These are phyloP conservation scores for Propithecus coquereli DNA, from an alignment of 2,113 vertebrate genomes.

Conservation along the genomic window DNA sequence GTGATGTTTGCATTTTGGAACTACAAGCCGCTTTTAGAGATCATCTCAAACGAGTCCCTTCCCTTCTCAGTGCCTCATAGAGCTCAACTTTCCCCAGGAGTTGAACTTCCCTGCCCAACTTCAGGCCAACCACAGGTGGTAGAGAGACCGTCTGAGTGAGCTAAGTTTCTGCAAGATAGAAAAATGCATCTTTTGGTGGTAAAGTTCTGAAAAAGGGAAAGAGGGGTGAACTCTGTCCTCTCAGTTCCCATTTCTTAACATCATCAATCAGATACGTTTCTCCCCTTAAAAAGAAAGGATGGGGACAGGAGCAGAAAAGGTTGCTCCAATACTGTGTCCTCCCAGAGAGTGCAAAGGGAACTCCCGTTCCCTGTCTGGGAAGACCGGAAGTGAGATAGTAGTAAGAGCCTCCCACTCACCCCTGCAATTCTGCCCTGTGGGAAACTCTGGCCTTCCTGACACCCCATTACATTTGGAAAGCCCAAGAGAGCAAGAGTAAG, in stretches of 20 bases:
- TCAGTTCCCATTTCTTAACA: not conserved
- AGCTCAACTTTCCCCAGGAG: not conserved
- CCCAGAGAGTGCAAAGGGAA: not conserved
- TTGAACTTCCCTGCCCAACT: not conserved
- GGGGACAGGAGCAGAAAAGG: not conserved
- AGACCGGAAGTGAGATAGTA: too few species aligned
- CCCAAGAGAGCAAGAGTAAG: not conserved
- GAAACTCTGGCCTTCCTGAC: not conserved
- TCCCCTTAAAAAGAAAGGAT: not conserved
- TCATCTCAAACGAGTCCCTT: not conserved
- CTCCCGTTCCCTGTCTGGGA: not conserved
- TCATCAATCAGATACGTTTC: not conserved
- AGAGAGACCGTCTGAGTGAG: not conserved
- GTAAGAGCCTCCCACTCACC: not conserved
- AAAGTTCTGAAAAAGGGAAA: not conserved
- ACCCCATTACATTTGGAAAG: not conserved
- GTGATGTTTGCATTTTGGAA: not conserved
- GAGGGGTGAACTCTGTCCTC: not conserved
- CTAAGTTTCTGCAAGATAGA: not conserved
- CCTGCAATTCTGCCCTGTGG: not conserved
- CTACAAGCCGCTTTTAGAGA: not conserved
- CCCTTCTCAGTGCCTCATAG: not conserved
- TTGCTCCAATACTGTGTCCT: not conserved
- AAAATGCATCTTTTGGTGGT: not conserved
- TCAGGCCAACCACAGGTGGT: rapidly evolving